Evolutionary conservation across 1,140 invertebrate genomes (phyloP).

Genomic region (Myzus persicae): DNA sequence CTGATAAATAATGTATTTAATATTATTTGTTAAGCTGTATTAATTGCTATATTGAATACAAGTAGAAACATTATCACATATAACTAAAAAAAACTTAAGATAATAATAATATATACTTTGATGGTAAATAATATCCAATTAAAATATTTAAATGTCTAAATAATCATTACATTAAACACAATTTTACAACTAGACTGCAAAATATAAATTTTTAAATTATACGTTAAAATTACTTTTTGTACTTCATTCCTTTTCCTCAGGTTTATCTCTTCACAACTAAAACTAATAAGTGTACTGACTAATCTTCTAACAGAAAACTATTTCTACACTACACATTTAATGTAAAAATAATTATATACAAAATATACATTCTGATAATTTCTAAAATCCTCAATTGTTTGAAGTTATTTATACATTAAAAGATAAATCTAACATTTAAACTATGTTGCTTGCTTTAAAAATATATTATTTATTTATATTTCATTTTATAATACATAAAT

Average conservation of each 20-base stretch:
- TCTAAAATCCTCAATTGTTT: not conserved
- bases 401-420: not conserved
- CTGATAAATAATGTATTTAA: not conserved
- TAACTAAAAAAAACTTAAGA: not conserved
- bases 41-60: not conserved
- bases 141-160: not conserved
- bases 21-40: not conserved
- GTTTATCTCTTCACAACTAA: conserved; percentile 33
- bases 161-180: not conserved
- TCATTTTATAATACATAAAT: not conserved
- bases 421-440: not conserved
- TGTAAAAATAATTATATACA: not conserved
- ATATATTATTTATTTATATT: not conserved
- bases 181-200: not conserved
- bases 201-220: not conserved
- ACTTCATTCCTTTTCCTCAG: conserved; percentile 22
- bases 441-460: not conserved
- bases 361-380: not conserved
- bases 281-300: not conserved
- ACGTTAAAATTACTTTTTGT: conserved; percentile 34
- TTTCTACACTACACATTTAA: not conserved
- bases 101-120: not conserved
- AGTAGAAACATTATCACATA: not conserved
- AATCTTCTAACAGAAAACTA: not conserved
- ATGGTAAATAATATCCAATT: not conserved